These are phyloP conservation scores for Meteorus cinctellus DNA, from an alignment of 2,888 invertebrate genomes.

Conservation along the genomic window DNA sequence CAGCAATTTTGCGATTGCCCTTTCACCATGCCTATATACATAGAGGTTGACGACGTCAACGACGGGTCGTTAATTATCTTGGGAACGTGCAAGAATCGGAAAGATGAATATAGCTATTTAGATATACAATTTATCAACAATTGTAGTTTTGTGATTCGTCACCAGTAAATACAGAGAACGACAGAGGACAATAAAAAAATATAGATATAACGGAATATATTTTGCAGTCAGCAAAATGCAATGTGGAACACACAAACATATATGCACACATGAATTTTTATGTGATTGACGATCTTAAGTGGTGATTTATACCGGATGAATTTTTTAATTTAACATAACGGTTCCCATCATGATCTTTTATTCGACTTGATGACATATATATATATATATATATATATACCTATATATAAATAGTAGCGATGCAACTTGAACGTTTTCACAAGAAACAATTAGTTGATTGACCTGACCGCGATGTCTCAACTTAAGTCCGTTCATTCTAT, in stretches of 20 bases:
- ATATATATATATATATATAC: neutral
- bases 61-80: constrained; percentile 18
- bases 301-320: constrained; percentile 13
- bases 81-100: constrained; percentile 14
- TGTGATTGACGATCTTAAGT: neutral
- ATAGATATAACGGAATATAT: neutral
- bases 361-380: neutral
- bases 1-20: constrained; percentile 4
- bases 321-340: constrained; percentile 9
- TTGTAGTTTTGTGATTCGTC: constrained; percentile 12
- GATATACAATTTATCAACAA: constrained; percentile 8
- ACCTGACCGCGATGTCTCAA: constrained; percentile 59
- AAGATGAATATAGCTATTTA: neutral
- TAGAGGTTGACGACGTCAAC: neutral
- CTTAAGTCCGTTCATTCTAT: constrained; percentile 53
- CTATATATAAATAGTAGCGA: neutral
- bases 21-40: constrained; percentile 6
- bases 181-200: neutral
- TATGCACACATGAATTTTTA: neutral
- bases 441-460: constrained; percentile 61
- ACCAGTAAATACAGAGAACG: neutral
- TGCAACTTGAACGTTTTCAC: constrained; percentile 50
- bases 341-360: neutral
- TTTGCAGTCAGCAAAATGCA: neutral
- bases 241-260: constrained; percentile 9